Conservation (phyloP, 2,113 vertebrate species). For the Oncorhynchus masou region DNA sequence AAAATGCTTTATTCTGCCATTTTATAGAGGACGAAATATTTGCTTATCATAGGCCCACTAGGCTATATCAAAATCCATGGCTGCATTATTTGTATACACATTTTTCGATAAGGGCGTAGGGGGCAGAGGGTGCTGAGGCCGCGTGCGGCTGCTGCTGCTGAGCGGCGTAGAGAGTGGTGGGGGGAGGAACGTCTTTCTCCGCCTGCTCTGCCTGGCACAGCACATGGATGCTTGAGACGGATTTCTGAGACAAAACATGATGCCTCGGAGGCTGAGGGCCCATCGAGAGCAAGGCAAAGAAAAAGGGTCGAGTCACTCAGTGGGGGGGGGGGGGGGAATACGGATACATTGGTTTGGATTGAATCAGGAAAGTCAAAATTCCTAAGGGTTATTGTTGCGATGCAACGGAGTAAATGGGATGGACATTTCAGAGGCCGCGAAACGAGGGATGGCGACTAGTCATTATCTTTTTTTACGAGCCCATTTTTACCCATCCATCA, state of each 20-base stretch:
- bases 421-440: constrained; percentile 58
- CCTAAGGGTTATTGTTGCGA: constrained; percentile 69
- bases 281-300: constrained; percentile 57
- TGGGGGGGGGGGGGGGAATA: constrained; percentile 60
- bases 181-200: constrained; percentile 45
- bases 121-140: constrained; percentile 28
- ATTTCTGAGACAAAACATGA: constrained; percentile 76
- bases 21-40: constrained; percentile 42
- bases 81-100: not conserved
- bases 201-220: constrained; percentile 56
- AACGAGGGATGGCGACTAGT: constrained; percentile 43
- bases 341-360: constrained; percentile 73
- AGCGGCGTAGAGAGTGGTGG: constrained; percentile 13
- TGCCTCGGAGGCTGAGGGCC: constrained; percentile 76
- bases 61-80: not conserved
- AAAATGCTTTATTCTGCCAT: constrained; percentile 58
- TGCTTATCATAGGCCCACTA: not conserved
- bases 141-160: constrained; percentile 16
- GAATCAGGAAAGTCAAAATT: constrained; percentile 73
- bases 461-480: constrained; percentile 51
- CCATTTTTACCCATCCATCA: constrained; percentile 33
- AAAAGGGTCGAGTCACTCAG: constrained; percentile 77
- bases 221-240: constrained; percentile 67
- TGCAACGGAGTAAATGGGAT: constrained; percentile 63
- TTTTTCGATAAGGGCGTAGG: constrained; percentile 27